phyloP scores from a whole-genome alignment of 1,140 invertebrate species.

The Heliconius melpomene region DNA sequence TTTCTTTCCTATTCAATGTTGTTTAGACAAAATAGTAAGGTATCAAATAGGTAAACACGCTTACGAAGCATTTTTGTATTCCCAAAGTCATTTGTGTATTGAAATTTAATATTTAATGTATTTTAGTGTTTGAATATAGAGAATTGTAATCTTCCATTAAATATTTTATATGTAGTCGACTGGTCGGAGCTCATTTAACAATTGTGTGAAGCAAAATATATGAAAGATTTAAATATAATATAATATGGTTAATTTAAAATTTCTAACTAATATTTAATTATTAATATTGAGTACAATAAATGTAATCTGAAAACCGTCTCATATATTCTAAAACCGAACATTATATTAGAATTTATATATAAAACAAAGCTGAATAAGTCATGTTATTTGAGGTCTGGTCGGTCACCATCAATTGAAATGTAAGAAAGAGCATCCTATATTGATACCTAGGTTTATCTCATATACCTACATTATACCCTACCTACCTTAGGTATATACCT shows the following conservation, averaged over 20 bases:
- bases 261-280: neutral
- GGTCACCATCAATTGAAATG: slow-evolving; percentile 30
- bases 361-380: neutral
- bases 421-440: slow-evolving; percentile 53
- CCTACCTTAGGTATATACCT: neutral
- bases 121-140: slow-evolving; percentile 52
- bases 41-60: slow-evolving; percentile 68
- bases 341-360: neutral
- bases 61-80: slow-evolving; percentile 60
- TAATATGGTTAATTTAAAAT: neutral
- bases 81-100: slow-evolving; percentile 61
- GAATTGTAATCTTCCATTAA: slow-evolving; percentile 50
- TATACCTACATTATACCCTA: slow-evolving; percentile 29
- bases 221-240: neutral
- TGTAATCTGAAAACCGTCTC: slow-evolving; percentile 17
- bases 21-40: slow-evolving; percentile 53
- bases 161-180: slow-evolving; percentile 29
- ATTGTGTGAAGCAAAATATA: neutral
- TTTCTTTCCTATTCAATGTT: slow-evolving; percentile 46
- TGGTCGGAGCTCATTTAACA: slow-evolving; percentile 26
- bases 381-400: slow-evolving; percentile 21
- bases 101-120: slow-evolving; percentile 55
- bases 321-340: slow-evolving; percentile 3
- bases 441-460: slow-evolving; percentile 63
- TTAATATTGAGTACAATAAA: slow-evolving; percentile 12